phyloP scores from a whole-genome alignment of 1,140 invertebrate species.

The Magallana ariakensis region DNA sequence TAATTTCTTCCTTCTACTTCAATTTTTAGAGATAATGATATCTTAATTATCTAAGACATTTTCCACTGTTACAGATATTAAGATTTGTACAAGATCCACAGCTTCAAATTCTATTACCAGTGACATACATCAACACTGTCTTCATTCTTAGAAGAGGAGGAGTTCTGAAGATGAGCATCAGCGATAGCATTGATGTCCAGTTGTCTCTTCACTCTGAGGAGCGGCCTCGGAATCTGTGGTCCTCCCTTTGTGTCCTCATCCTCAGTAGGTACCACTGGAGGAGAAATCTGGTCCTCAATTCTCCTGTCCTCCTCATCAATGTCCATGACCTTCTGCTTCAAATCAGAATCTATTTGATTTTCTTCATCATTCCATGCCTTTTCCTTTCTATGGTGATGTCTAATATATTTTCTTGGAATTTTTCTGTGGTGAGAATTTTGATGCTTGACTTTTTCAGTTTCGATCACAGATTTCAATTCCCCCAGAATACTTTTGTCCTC shows the following conservation, averaged over 20 bases:
- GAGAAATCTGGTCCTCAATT: neutral
- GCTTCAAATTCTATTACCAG: too few species aligned
- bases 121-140: conserved; percentile 18
- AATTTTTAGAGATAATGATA: too few species aligned
- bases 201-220: neutral
- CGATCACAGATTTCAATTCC: neutral
- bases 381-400: neutral
- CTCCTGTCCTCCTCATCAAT: neutral
- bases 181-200: conserved; percentile 2
- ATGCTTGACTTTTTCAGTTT: neutral
- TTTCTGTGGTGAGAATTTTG: neutral
- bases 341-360: neutral
- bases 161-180: neutral
- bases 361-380: too few species aligned
- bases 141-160: neutral
- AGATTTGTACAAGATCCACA: too few species aligned
- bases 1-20: too few species aligned
- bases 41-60: too few species aligned
- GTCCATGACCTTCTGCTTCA: neutral
- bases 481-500: neutral
- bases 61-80: too few species aligned
- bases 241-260: neutral
- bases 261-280: neutral
- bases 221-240: neutral
- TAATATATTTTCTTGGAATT: neutral